These are phyloP conservation scores for Oxyura jamaicensis DNA, from an alignment of 2,113 vertebrate genomes.

Conservation along the genomic window DNA sequence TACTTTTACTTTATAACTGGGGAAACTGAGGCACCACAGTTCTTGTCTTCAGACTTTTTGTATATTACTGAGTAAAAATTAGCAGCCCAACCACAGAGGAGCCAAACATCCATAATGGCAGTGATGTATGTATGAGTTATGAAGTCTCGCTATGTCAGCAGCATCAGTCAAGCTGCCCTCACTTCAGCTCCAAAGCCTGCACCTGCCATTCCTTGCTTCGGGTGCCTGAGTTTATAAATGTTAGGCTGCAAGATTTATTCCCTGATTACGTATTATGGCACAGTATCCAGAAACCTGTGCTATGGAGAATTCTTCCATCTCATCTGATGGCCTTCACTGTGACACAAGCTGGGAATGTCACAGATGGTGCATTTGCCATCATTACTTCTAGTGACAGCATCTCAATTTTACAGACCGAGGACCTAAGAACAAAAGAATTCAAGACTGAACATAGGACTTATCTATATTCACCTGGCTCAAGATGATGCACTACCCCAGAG, in stretches of 20 bases:
- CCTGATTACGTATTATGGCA: not conserved
- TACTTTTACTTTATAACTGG: not conserved
- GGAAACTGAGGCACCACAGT: not conserved
- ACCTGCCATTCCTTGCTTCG: not conserved
- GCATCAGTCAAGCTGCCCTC: not conserved
- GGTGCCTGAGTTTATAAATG: not conserved
- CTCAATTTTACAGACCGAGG: not conserved
- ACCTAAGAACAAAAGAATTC: not conserved
- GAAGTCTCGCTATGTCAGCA: not conserved
- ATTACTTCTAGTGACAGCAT: not conserved
- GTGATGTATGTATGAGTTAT: not conserved
- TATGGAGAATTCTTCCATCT: not conserved
- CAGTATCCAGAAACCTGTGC: not conserved
- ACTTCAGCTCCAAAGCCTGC: not conserved
- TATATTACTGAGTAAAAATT: not conserved
- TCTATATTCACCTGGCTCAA: constrained; percentile 39
- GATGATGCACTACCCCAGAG: not conserved
- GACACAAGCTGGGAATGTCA: not conserved
- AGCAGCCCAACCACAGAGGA: not conserved
- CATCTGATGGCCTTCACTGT: not conserved
- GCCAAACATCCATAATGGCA: not conserved
- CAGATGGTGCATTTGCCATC: not conserved
- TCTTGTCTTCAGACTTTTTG: not conserved
- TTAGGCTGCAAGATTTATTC: not conserved
- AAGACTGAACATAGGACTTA: not conserved